Conservation (phyloP, 2,797 vertebrate species). For the Xenentodon cancila region DNA sequence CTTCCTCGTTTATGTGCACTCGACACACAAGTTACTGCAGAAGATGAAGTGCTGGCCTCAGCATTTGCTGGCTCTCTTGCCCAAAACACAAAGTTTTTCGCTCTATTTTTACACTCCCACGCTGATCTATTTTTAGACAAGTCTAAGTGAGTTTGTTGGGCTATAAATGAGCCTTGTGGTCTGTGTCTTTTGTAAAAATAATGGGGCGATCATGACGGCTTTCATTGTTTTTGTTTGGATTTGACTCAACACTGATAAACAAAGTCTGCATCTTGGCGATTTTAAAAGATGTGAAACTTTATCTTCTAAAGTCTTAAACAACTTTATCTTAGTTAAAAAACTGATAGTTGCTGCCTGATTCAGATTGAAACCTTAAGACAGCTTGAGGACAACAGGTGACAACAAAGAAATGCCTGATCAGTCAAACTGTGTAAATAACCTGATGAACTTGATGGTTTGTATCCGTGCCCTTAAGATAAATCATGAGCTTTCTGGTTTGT, state of each 20-base stretch:
- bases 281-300: constrained; percentile 1
- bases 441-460: neutral
- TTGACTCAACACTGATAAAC: neutral
- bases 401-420: constrained; percentile 10
- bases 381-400: constrained; percentile 4
- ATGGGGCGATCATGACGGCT: constrained; percentile 24
- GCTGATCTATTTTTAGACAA: constrained; percentile 46
- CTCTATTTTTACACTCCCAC: constrained; percentile 56
- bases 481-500: constrained; percentile 48
- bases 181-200: constrained; percentile 42
- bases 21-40: constrained; percentile 28
- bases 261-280: constrained; percentile 8
- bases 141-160: constrained; percentile 42
- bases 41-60: constrained; percentile 35
- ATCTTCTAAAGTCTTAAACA: neutral
- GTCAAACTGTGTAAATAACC: constrained; percentile 11
- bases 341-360: neutral
- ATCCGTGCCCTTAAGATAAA: constrained; percentile 41
- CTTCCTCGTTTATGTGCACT: constrained; percentile 36
- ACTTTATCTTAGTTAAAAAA: neutral
- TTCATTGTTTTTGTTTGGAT: constrained; percentile 30
- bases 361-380: neutral
- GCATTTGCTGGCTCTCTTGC: constrained; percentile 16
- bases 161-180: constrained; percentile 48
- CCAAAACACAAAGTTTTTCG: constrained; percentile 48